Percentiles rank a stretch among this genome's conserved stretches.
These are phyloP conservation scores for Germaria angustata DNA, from an alignment of 2,888 invertebrate species.

Conservation along the genomic window DNA sequence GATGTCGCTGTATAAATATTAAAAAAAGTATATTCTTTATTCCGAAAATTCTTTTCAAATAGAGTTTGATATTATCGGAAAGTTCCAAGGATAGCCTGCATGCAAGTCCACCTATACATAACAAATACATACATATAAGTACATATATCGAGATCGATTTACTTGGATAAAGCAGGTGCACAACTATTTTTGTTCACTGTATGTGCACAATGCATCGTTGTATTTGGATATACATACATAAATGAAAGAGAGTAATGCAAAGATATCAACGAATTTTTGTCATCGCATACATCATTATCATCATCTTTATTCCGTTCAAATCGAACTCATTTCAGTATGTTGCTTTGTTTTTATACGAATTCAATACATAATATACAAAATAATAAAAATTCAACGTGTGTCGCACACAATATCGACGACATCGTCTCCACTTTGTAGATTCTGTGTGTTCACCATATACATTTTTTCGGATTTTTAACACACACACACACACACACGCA, in stretches of 20 bases:
- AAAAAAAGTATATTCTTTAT: too few relatives aligned
- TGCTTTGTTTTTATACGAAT: slow-evolving; percentile 44
- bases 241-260: slow-evolving; percentile 37
- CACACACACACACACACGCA: background rate
- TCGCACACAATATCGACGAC: slow-evolving; percentile 30
- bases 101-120: too few relatives aligned
- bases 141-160: too few relatives aligned
- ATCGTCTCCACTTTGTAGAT: slow-evolving; percentile 5
- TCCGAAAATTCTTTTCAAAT: too few relatives aligned
- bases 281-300: slow-evolving; percentile 38
- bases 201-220: background rate
- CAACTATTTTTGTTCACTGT: background rate
- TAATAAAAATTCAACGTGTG: slow-evolving; percentile 59
- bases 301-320: slow-evolving; percentile 40
- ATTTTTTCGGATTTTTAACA: slow-evolving; percentile 14
- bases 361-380: slow-evolving; percentile 46
- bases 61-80: too few relatives aligned
- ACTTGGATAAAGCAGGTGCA: too few relatives aligned
- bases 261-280: slow-evolving; percentile 36
- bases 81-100: too few relatives aligned
- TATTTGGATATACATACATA: background rate
- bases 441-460: slow-evolving; percentile 14
- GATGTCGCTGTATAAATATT: too few relatives aligned
- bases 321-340: slow-evolving; percentile 49
- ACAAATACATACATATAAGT: too few relatives aligned